Conservation (phyloP, 1,140 invertebrate species). For the Anagrus nilaparvatae region DNA sequence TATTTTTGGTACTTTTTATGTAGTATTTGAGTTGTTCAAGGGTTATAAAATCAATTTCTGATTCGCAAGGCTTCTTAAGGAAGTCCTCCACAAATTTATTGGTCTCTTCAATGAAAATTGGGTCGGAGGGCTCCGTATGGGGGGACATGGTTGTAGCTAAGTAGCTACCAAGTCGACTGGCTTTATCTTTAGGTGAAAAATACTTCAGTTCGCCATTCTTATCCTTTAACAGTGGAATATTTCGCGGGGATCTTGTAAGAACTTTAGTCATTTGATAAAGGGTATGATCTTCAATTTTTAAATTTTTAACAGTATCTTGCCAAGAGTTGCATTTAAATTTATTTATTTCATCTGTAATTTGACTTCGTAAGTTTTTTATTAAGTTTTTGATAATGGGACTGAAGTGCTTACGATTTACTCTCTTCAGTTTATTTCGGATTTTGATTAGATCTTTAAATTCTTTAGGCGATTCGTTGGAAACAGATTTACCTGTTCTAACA, state of each 20-base stretch:
- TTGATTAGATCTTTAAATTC: slow-evolving; percentile 4
- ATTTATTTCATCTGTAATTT: slow-evolving; percentile 1
- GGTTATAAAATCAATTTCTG: neutral
- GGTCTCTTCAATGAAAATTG: neutral
- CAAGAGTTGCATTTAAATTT: neutral
- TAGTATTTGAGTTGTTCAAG: neutral
- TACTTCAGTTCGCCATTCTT: neutral
- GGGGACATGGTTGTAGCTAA: neutral
- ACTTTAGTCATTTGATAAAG: slow-evolving; percentile 7
- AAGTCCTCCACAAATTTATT: neutral
- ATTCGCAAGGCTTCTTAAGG: neutral
- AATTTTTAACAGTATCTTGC: neutral
- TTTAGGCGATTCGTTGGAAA: neutral
- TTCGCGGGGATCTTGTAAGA: neutral
- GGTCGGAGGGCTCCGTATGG: too few species aligned
- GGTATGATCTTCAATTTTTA: slow-evolving; percentile 9
- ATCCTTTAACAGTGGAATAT: neutral
- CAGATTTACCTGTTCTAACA: neutral
- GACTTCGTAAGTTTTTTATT: slow-evolving; percentile 2
- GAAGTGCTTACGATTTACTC: neutral
- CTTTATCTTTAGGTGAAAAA: slow-evolving; percentile 5
- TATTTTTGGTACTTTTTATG: neutral
- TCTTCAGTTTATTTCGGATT: slow-evolving; percentile 1
- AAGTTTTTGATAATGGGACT: neutral
- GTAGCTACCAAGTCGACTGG: slow-evolving; percentile 1